Percentiles rank a stretch among this genome's conserved stretches.
phyloP scores from a whole-genome alignment of 1,140 invertebrate genomes.

The Microplitis mediator region DNA sequence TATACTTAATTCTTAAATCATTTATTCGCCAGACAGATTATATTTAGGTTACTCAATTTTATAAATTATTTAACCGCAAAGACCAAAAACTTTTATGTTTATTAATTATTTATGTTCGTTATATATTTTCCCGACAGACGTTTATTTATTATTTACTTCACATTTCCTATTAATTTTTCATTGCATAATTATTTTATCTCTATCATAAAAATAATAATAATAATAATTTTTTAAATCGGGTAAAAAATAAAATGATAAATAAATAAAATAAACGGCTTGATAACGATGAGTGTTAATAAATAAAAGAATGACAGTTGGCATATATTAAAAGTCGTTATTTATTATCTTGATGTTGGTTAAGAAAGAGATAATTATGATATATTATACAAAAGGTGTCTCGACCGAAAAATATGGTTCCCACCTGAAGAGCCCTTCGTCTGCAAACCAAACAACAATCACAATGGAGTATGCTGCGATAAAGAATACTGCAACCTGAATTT shows the following conservation, averaged over 20 bases:
- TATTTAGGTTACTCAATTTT: constrained; percentile 47
- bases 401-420: constrained; percentile 72
- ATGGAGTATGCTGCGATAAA: constrained; percentile 64
- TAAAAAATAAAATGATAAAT: too few relatives aligned
- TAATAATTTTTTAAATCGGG: too few relatives aligned
- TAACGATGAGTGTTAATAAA: too few relatives aligned
- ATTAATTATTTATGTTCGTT: too few relatives aligned
- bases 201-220: too few relatives aligned
- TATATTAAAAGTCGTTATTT: too few relatives aligned
- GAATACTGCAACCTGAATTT: constrained; percentile 72
- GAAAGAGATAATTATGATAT: constrained; percentile 46
- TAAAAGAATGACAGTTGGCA: too few relatives aligned
- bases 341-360: not conserved
- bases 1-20: constrained; percentile 38
- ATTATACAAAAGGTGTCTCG: constrained; percentile 68
- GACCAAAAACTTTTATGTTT: too few relatives aligned
- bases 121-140: too few relatives aligned
- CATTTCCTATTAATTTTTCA: too few relatives aligned
- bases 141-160: too few relatives aligned
- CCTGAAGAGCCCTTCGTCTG: constrained; percentile 73
- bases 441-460: constrained; percentile 48
- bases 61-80: not conserved
- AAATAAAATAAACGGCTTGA: not conserved
- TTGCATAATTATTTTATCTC: too few relatives aligned
- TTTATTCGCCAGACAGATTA: constrained; percentile 50